These are phyloP conservation scores for Chitala chitala DNA, from an alignment of 2,113 vertebrate species.

Conservation along the genomic window DNA sequence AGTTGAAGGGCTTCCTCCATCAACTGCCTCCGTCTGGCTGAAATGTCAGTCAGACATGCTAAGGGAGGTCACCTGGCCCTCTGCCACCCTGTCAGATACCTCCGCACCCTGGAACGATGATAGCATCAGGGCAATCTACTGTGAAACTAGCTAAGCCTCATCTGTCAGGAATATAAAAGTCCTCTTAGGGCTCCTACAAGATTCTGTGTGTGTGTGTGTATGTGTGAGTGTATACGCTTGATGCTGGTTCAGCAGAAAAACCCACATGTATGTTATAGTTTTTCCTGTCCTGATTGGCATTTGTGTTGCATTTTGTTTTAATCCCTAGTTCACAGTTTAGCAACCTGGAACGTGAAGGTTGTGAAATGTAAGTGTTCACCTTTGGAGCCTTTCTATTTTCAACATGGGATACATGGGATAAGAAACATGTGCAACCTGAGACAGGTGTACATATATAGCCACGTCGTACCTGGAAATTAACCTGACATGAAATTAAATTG, in stretches of 20 bases:
- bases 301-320: too few relatives aligned
- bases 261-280: too few relatives aligned
- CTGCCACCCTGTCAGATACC: constrained; percentile 25
- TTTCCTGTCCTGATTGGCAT: too few relatives aligned
- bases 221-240: background rate
- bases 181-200: background rate
- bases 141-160: constrained; percentile 27
- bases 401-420: too few relatives aligned
- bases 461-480: too few relatives aligned
- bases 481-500: too few relatives aligned
- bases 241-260: background rate
- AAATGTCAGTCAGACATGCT: constrained; percentile 75
- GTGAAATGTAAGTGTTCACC: too few relatives aligned
- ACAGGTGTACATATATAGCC: too few relatives aligned
- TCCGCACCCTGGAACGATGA: constrained; percentile 24
- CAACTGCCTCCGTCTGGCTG: constrained; percentile 75
- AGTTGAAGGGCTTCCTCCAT: constrained; percentile 83
- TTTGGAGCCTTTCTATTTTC: too few relatives aligned
- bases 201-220: background rate
- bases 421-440: too few relatives aligned
- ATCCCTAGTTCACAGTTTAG: too few relatives aligned
- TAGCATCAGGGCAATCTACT: constrained; percentile 29
- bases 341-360: too few relatives aligned
- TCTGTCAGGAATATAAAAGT: constrained; percentile 13
- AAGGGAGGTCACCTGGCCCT: constrained; percentile 61